Evolutionary conservation across 2,797 vertebrate species (phyloP).

Genomic region (Delichon dasypus): DNA sequence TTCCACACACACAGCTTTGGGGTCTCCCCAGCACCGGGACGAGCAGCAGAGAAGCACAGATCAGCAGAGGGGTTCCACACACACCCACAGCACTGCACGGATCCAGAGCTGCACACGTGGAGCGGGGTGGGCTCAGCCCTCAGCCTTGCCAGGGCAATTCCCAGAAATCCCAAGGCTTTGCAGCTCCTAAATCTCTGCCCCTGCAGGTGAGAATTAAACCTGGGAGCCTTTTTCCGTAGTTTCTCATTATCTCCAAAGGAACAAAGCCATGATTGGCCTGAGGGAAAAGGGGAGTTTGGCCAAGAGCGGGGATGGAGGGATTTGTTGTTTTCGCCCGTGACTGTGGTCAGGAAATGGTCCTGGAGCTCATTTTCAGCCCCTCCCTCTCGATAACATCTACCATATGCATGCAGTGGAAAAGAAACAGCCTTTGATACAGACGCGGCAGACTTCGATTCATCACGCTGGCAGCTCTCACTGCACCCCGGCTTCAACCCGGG

Average conservation of each 20-base stretch:
- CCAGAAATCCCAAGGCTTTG: not conserved
- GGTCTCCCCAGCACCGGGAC: not conserved
- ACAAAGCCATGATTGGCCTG: accelerated
- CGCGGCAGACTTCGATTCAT: not conserved
- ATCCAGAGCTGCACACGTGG: not conserved
- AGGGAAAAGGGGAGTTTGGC: not conserved
- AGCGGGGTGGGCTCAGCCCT: not conserved
- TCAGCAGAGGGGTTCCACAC: not conserved
- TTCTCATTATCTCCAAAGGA: not conserved
- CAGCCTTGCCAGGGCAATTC: not conserved
- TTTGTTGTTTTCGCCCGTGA: conserved; percentile 5
- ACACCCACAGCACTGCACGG: not conserved
- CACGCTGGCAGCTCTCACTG: not conserved
- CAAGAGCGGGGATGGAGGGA: not conserved
- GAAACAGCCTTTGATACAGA: not conserved
- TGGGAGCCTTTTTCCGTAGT: not conserved
- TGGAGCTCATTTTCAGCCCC: conserved; percentile 16
- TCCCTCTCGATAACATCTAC: conserved; percentile 58
- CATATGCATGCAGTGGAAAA: not conserved
- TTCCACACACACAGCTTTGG: not conserved
- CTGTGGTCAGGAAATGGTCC: conserved; percentile 45
- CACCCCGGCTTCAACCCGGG: not conserved
- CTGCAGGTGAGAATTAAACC: not conserved
- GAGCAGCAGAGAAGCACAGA: not conserved
- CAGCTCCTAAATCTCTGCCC: not conserved